Evolutionary conservation across 2,888 invertebrate genomes (phyloP).

Genomic region (Patella depressa): DNA sequence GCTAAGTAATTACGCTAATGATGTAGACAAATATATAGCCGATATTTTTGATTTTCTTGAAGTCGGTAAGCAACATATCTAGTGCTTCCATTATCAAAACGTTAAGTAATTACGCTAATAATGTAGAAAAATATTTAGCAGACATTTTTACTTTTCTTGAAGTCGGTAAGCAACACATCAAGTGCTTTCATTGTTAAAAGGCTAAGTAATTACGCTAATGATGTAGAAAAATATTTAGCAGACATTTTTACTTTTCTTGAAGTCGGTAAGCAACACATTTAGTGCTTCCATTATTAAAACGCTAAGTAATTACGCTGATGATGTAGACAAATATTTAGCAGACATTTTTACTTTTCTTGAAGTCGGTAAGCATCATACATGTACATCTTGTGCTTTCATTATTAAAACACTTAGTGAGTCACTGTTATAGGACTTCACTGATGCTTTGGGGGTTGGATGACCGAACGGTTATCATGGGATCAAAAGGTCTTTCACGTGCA

Average conservation of each 20-base stretch:
- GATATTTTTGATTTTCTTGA: conserved; percentile 39
- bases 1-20: conserved; percentile 29
- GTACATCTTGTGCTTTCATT: no score
- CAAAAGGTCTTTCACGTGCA: no score
- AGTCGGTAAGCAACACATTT: conserved; percentile 39
- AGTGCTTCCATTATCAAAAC: no score
- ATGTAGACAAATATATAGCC: conserved; percentile 27
- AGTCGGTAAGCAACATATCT: conserved; percentile 32
- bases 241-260: conserved; percentile 38
- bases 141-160: conserved; percentile 38
- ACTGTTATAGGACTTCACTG: no score
- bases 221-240: conserved; percentile 27
- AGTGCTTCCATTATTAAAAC: no score
- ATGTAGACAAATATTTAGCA: conserved; percentile 28
- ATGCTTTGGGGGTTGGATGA: no score
- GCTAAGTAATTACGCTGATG: conserved; percentile 38
- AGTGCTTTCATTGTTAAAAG: no score
- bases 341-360: conserved; percentile 38
- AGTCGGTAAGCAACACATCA: conserved; percentile 33
- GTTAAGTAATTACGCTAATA: conserved; percentile 29
- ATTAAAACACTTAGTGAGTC: no score
- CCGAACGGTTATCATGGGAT: no score
- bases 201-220: conserved; percentile 29
- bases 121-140: conserved; percentile 28
- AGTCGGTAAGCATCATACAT: conserved; percentile 40